Base-by-base conservation (phyloP, 2,113 vertebrate genomes). In the Antennarius striatus region DNA sequence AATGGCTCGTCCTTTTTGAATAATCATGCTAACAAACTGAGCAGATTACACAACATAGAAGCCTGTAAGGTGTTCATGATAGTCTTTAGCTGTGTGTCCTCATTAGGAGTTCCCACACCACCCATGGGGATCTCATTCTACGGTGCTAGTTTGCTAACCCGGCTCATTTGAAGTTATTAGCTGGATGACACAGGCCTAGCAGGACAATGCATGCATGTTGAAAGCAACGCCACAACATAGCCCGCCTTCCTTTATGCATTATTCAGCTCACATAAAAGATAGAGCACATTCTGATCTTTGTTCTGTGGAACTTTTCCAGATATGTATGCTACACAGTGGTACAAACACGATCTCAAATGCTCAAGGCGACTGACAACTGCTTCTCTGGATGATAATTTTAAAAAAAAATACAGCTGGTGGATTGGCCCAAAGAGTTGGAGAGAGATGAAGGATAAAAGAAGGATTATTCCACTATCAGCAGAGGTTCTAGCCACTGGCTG, bases 391-490 rank as follows among this genome's bases (percentile, higher is more conserved):
- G 60, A 84, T 85, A 83, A 86, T 88, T 82, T 68, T 71, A 82
- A 77, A 60, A 84, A 63, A 78, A 85, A 84, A 85, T 86, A 79
- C 57, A 70, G 67, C 73, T 79, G 77, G 75, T 72, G 67, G 69
- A 84, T 78, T 74, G 63, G 61, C 69, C 67, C 66, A 63, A 66
- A 57, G 72, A 87, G 80, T 68, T 28, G 36, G 73, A 59, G 54
- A 75, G 71, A 90, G 84, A 91, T 91, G 66, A 56, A 57, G 69
- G 61, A 50, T 39, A 22, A 22, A 22, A 22, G 22, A 66, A 40
- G 82, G 88, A 91, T 92, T 70, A 46, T 57, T 68, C 53, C 62
- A 14, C 63, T 91, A 88, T 91, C 85, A 75, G 82, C 77, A 63
- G 63, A 60, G 46, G 68, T 42, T 54, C 28, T 67, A 85, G 75